Evolutionary conservation across 2,888 invertebrate genomes (phyloP).

Genomic region (Azorinus chamasolen): DNA sequence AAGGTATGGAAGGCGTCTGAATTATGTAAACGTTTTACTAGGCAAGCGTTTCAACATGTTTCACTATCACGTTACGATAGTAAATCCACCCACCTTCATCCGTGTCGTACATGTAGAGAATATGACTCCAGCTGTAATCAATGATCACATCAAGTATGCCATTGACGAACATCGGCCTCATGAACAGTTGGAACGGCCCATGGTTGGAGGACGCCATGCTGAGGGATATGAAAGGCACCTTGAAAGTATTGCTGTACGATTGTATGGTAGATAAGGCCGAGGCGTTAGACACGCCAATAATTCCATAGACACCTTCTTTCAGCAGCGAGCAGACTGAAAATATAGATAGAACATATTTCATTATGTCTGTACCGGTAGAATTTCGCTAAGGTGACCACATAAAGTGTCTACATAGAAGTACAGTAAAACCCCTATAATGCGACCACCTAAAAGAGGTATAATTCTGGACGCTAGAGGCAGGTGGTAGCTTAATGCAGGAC

Average conservation of each 20-base stretch:
- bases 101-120: conserved; percentile 76
- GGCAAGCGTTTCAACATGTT: too few relatives aligned
- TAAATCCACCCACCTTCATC: conserved; percentile 80
- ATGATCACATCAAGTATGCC: conserved; percentile 73
- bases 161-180: conserved; percentile 73
- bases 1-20: too few relatives aligned
- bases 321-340: conserved; percentile 75
- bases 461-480: too few relatives aligned
- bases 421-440: too few relatives aligned
- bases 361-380: too few relatives aligned
- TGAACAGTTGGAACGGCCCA: conserved; percentile 71
- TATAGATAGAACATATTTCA: too few relatives aligned
- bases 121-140: conserved; percentile 66
- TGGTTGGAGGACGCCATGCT: conserved; percentile 67
- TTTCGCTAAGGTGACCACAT: too few relatives aligned
- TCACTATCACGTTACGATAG: too few relatives aligned
- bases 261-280: conserved; percentile 79
- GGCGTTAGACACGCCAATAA: conserved; percentile 74
- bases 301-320: conserved; percentile 72
- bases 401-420: too few relatives aligned
- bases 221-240: conserved; percentile 75
- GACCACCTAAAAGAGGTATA: too few relatives aligned
- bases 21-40: too few relatives aligned
- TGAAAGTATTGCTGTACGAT: conserved; percentile 77
- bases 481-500: too few relatives aligned